Base-by-base conservation (phyloP, 2,797 vertebrate species). In the Bucorvus abyssinicus region DNA sequence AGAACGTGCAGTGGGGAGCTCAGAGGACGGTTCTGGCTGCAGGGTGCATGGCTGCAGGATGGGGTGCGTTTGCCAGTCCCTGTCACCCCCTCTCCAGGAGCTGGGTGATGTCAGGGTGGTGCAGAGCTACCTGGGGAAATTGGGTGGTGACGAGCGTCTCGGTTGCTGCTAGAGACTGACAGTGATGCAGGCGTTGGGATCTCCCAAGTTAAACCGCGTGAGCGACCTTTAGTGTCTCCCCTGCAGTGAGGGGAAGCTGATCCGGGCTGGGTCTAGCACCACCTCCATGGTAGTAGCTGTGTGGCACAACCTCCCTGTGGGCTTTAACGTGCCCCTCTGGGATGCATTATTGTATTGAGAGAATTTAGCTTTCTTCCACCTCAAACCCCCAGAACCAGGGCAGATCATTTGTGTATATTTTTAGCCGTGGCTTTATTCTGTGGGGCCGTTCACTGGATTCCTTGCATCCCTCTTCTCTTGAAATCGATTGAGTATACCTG, bases 141-240 rank as follows among this genome's bases (percentile, higher is more conserved):
- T 0, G 1, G 34, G 12, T 19, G 32, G 38, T 45, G 71, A 21
- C 2, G 7, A 38, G n/a, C 5, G 3, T 47, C 38, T 77, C 0
- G 0, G 12, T 12, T 38, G 23, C 60, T 61, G 57, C 36, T 32
- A 5, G 67, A 71, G 68, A 17, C 44, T 79, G 69, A 2, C 45
- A 42, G 36, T 2, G 5, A 8, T 56, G 76, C 17, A 17, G 30
- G 23, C 1, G 0, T 52, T 34, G 34, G 42, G 29, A n/a, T 84
- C 38, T 87, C 70, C 38, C 44, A 14, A 76, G 64, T 74, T 10
- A 53, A 89, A 29, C 47, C 2, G 2, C 29, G 15, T 3, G 69
- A 59, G 61, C 1, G 2, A 82, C 74, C 40, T 70, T 67, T 8
- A 11, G 30, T 53, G 29, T 50, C 44, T 50, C 27, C 21, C 14